Evolutionary conservation across 23 tunicate genomes (phyloP).

Genomic region (Clavelina lepadiformis): DNA sequence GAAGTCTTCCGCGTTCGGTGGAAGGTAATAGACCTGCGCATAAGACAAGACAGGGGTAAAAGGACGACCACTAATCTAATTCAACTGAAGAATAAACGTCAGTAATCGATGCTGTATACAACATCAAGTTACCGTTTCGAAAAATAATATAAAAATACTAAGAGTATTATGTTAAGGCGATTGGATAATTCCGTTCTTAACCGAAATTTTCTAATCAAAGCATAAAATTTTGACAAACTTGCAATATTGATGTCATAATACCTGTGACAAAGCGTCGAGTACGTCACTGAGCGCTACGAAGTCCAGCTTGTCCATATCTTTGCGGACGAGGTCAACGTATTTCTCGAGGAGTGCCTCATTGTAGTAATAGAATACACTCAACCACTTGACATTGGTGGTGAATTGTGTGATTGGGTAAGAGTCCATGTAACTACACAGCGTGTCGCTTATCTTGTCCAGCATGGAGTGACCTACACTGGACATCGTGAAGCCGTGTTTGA

Average conservation of each 20-base stretch:
- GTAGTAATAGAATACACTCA: slow-evolving; percentile 87
- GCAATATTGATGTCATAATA: slow-evolving; percentile 1
- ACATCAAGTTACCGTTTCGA: no score
- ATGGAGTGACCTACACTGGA: slow-evolving; percentile 30
- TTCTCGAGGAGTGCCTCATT: slow-evolving; percentile 41
- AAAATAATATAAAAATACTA: no score
- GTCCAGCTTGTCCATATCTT: slow-evolving; percentile 66
- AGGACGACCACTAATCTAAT: no score
- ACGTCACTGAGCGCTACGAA: slow-evolving; percentile 92
- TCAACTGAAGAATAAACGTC: no score
- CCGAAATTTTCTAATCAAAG: background rate
- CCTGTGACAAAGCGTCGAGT: slow-evolving; percentile 89
- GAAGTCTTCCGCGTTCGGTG: slow-evolving; percentile 71
- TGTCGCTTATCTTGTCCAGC: slow-evolving; percentile 46
- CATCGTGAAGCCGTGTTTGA: slow-evolving; percentile 78
- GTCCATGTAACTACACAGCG: slow-evolving; percentile 37
- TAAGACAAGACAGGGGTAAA: background rate
- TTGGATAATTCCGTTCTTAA: no score
- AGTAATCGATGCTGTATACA: no score
- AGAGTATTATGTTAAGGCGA: no score
- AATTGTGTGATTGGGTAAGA: slow-evolving; percentile 47
- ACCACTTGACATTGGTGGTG: slow-evolving; percentile 91
- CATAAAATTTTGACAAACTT: background rate
- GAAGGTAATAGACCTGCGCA: slow-evolving; percentile 75
- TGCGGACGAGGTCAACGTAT: slow-evolving; percentile 43